These are phyloP conservation scores for Xestia ashworthii DNA, from an alignment of 2,888 invertebrate species.

Conservation along the genomic window DNA sequence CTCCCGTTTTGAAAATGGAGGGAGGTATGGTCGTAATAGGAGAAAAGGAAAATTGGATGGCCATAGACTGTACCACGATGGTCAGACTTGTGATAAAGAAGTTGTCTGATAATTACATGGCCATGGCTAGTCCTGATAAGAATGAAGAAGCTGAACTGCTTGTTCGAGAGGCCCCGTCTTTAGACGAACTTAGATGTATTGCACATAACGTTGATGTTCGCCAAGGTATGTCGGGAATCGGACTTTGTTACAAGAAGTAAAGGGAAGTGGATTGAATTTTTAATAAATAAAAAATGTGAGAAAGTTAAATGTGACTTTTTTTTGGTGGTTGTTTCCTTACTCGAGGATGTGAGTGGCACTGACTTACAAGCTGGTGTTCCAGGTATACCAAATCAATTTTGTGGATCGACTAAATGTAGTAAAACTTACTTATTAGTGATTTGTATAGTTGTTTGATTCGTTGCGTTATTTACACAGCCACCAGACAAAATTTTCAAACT, in stretches of 20 bases:
- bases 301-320: neutral
- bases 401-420: neutral
- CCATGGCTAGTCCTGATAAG: slow-evolving; percentile 30
- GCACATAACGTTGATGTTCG: slow-evolving; percentile 48
- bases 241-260: slow-evolving; percentile 19
- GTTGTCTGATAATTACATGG: slow-evolving; percentile 32
- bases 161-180: slow-evolving; percentile 2
- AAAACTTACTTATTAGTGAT: no score
- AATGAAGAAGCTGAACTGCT: slow-evolving; percentile 28
- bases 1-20: slow-evolving; percentile 10
- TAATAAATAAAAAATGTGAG: neutral
- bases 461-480: no score
- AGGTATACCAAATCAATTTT: neutral
- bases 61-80: slow-evolving; percentile 24
- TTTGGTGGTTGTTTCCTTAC: neutral
- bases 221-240: slow-evolving; percentile 30
- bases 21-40: slow-evolving; percentile 28
- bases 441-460: no score
- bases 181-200: slow-evolving; percentile 49
- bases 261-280: neutral
- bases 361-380: neutral
- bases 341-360: neutral
- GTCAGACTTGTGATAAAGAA: slow-evolving; percentile 25
- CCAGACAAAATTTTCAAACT: no score
- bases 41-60: slow-evolving; percentile 44